Percentiles rank a stretch among this genome's conserved stretches.
Conservation (phyloP, 2,113 vertebrate genomes). For the Notothenia coriiceps region DNA sequence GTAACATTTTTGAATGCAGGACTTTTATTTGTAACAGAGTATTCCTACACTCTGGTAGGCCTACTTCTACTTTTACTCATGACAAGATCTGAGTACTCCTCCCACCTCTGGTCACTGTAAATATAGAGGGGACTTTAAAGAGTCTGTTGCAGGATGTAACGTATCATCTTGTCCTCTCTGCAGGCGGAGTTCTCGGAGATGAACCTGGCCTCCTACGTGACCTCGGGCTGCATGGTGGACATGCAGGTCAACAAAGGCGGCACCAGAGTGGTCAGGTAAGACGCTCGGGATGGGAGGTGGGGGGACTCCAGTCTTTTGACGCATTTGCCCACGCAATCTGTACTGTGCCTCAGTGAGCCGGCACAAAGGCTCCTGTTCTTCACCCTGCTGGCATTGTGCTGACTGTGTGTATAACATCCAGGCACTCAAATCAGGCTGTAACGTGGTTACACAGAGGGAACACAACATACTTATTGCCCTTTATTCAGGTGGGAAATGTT, state of each 20-base stretch:
- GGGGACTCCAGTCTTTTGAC: conserved; percentile 3
- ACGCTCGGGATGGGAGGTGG: not conserved
- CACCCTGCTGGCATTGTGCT: conserved; percentile 24
- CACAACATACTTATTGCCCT: not conserved
- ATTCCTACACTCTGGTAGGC: too few species aligned
- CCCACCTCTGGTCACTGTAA: too few species aligned
- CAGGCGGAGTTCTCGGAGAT: conserved; percentile 97
- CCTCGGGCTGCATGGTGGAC: conserved; percentile 93
- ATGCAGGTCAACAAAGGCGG: conserved; percentile 93
- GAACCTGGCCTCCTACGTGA: conserved; percentile 92
- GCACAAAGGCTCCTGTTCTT: conserved; percentile 50
- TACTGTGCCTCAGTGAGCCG: conserved; percentile 29
- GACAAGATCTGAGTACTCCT: too few species aligned
- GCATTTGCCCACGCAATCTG: conserved; percentile 23
- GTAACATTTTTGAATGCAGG: too few species aligned
- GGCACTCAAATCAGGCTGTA: conserved; percentile 22
- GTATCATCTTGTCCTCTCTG: conserved; percentile 7
- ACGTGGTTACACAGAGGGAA: conserved; percentile 37
- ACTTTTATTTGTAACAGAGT: too few species aligned
- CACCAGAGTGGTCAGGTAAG: conserved; percentile 95
- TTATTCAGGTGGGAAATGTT: not conserved
- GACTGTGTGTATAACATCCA: conserved; percentile 14
- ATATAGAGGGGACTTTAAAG: not conserved
- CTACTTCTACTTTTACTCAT: too few species aligned
- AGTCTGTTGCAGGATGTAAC: not conserved